Base-by-base conservation (phyloP, 2,113 vertebrate genomes). In the Phasianus colchicus region DNA sequence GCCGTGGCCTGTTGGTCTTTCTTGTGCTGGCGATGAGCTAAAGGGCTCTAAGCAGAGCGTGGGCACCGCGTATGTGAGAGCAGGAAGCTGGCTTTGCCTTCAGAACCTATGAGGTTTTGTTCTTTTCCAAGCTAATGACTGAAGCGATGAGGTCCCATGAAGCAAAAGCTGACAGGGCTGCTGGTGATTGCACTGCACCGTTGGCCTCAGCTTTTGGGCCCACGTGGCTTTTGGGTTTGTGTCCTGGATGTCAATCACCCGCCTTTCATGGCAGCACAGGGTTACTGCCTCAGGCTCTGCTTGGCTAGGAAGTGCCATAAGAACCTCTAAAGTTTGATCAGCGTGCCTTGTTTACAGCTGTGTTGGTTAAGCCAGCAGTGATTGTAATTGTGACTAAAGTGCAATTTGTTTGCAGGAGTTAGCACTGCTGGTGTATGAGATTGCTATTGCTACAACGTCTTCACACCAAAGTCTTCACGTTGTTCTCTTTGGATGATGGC, bases 391-490 rank as follows among this genome's bases (percentile, higher is more conserved):
- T 83, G 10, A 16, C 10, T 45, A 60, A 6, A 1, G 2, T 60
- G 38, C 86, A 9, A 69, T 75, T 81, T 89, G 11, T 86, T 86
- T 4, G 2, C 88, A 96, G 89, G n/a, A 73, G 8, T 84, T 91
- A 18, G 21, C 60, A 0, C 24, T 92, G 1, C 8, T 50, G 32
- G 32, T 77, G 40, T 75, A 65, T 21, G 25, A 67, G 34, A 5
- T 5, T 38, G 38, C 38, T 38, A 38, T 38, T 38, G 38, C 38
- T 38, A 38, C 38, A 38, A 38, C 36, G 36, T 36, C 36, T 36
- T 36, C 36, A 36, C 38, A 38, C 38, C 38, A 38, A 38, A 38
- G 93, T 93, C 42, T 77, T 45, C 27, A 6, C 10, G 38, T 25
- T 52, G 22, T 63, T 8, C 45, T 48, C 9, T 32, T 77, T 50